Base-by-base conservation (phyloP, 64 coral and sea anemone genomes). In the Acropora tenuis region DNA sequence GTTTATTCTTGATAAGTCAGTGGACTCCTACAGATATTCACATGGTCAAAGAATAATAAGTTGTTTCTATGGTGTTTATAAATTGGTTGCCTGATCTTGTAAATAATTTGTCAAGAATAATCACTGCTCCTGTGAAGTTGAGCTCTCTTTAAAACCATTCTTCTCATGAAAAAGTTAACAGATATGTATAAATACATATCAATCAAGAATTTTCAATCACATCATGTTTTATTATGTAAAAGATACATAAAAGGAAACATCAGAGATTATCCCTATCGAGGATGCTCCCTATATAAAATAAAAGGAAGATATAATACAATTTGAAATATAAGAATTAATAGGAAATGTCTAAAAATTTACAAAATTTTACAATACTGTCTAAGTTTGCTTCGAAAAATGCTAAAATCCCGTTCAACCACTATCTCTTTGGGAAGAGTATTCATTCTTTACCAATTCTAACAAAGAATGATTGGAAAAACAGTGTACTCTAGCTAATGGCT, bases 351-450 rank as follows among this genome's bases (percentile, higher is more conserved):
- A 69, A 69, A 69, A 69, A 3, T 3, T 69, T 69, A 69, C 66
- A 69, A 69, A 69, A 69, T 69, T 13, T 69, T 69, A 69, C 66
- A 69, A 69, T 69, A 3, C 66, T 69, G 13, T 69, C 66, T 69
- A 69, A 69, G 66, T 69, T 69, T 69, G 18, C 66, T 69, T 69
- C 66, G 66, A 69, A 69, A 69, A 69, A 69, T 69, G 6, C 66
- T 69, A 69, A 69, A 69, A 69, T 69, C 66, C 66, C 30, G 30
- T 30, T 30, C 30, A 30, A 30, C 30, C 30, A 30, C 30, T 30
- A 30, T 30, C 30, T 30, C 30, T 30, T 69, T 69, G 18, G 66
- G 66, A 69, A 69, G 66, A 17, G 66, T 1, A n/a, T 69, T 30
- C 30, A 30, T 30, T 30, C 12, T 69, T 69, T 69, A 69, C 13